Conservation (phyloP, 2,888 invertebrate genomes). For the Lochmaea capreae region DNA sequence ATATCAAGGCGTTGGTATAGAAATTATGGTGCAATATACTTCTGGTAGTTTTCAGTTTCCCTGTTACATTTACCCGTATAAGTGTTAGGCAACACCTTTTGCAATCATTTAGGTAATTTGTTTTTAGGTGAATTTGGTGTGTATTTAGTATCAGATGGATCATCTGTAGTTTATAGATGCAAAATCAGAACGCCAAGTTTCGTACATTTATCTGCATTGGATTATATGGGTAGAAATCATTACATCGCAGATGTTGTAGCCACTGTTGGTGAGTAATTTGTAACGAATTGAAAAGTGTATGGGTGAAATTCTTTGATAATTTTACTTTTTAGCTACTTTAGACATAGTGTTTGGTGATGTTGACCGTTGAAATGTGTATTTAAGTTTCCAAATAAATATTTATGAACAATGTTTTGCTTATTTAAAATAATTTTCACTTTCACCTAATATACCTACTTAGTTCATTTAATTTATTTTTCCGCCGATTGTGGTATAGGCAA, state of each 20-base stretch:
- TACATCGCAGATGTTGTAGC: conserved; percentile 82
- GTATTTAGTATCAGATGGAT: conserved; percentile 88
- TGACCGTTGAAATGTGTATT: conserved; percentile 66
- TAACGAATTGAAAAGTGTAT: background rate
- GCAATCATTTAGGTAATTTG: too few relatives aligned
- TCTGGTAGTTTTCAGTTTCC: too few relatives aligned
- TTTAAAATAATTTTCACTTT: too few relatives aligned
- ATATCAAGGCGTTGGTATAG: too few relatives aligned
- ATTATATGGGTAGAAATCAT: conserved; percentile 66
- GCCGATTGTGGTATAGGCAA: too few relatives aligned
- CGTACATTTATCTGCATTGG: conserved; percentile 73
- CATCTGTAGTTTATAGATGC: conserved; percentile 74
- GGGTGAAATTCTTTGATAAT: background rate
- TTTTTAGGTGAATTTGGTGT: conserved; percentile 79
- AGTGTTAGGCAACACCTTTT: too few relatives aligned
- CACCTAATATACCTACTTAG: too few relatives aligned
- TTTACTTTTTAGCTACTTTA: conserved; percentile 58
- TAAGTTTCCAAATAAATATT: background rate
- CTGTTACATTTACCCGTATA: too few relatives aligned
- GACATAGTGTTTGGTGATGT: conserved; percentile 74
- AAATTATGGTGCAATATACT: too few relatives aligned
- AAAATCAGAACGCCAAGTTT: conserved; percentile 67
- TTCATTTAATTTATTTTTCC: too few relatives aligned
- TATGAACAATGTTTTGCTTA: background rate
- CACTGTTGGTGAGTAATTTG: conserved; percentile 72